Evolutionary conservation across 2,888 invertebrate genomes (phyloP).

Genomic region (Trachelus stipa): DNA sequence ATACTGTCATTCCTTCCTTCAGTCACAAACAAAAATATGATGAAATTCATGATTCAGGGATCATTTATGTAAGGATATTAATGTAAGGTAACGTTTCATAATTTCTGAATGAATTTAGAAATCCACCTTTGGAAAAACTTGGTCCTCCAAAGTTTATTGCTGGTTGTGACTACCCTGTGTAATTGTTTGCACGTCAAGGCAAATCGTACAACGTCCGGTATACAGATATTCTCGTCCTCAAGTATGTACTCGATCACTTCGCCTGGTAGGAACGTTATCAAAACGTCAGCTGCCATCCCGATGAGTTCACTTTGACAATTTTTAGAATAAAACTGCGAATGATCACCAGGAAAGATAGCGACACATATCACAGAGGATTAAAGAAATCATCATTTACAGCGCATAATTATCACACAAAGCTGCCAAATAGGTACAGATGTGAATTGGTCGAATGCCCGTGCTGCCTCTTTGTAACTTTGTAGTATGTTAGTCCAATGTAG

Average conservation of each 20-base stretch:
- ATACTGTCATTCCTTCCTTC: background rate
- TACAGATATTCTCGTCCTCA: constrained; percentile 43
- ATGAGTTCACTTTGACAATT: background rate
- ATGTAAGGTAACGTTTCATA: background rate
- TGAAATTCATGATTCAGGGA: background rate
- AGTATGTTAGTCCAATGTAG: background rate
- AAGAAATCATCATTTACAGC: background rate
- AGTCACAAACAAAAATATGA: background rate
- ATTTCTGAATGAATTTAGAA: background rate
- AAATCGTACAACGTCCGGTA: constrained; percentile 69
- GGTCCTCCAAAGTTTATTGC: constrained; percentile 67
- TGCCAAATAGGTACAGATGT: background rate
- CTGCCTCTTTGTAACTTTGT: background rate
- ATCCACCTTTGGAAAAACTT: constrained; percentile 66
- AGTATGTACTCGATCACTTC: constrained; percentile 58
- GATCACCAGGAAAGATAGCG: background rate
- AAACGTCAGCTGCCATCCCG: constrained; percentile 47
- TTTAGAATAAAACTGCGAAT: background rate
- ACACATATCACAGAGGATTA: background rate
- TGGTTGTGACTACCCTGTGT: constrained; percentile 66
- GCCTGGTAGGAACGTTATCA: constrained; percentile 50
- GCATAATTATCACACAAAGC: background rate
- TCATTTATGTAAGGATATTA: background rate
- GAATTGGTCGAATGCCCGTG: background rate
- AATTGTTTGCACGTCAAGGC: constrained; percentile 70